Base-by-base conservation (phyloP, 2,888 invertebrate species). In the Stomorhina lunata region DNA sequence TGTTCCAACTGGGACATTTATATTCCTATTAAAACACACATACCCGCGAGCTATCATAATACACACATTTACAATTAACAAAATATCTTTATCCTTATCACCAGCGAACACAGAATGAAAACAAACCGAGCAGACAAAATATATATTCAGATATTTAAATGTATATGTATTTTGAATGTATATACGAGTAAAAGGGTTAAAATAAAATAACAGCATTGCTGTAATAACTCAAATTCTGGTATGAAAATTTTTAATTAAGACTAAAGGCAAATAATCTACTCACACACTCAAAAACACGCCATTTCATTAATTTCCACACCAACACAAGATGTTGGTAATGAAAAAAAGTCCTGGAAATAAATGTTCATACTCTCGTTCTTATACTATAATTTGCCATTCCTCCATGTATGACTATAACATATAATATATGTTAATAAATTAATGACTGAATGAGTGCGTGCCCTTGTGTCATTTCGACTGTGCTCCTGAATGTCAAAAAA, bases 241-340 rank as follows among this genome's bases (percentile, higher is more conserved):
- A 73, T 73, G 55, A 55, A 73, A n/a, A 65, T 32, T 73, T 65
- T 73, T 73, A 73, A 73, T 73, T 65, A 73, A 73, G 55, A 55
- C 22, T 43, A 55, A 65, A 65, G 43, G 53, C 65, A 75, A 65
- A 73, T 73, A 65, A 53, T 53, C 4, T 57, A 48, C 45, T 45
- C 32, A 43, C 29, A 61, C 61, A 53, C 17, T 34, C 34, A 48
- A 12, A 37, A 20, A 29, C 9, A 29, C 50, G 15, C 25, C 25
- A 27, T 27, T 22, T 17, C n/a, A 10, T 37, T 57, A 69, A 69
- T 50, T 72, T 61, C 29, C 40, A 25, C 72, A 43, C 4, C n/a
- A 50, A 27, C 17, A 57, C 2, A 37, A 57, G 12, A 57, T 5
- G 27, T 1, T 17, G 10, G 7, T 27, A 17, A 61, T 45, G n/a